phyloP scores from a whole-genome alignment of 1,140 invertebrate genomes.

The Prorops nasuta region DNA sequence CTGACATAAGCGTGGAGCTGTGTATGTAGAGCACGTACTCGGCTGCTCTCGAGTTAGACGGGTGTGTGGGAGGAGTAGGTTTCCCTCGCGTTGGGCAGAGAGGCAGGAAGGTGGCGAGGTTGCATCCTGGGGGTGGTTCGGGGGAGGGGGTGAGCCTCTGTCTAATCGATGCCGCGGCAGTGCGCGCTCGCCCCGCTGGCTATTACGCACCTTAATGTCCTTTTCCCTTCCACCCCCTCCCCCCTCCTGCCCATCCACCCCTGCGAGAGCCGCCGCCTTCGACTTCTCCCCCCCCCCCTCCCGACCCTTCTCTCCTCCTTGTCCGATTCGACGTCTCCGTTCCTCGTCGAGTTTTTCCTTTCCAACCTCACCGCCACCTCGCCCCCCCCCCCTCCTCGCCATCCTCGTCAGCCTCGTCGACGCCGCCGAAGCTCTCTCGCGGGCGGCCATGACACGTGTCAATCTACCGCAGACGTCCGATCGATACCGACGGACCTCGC shows the following conservation, averaged over 20 bases:
- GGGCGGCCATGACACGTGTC: conserved; percentile 57
- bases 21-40: conserved; percentile 57
- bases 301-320: conserved; percentile 24
- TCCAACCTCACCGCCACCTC: conserved; percentile 14
- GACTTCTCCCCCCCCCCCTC: conserved; percentile 19
- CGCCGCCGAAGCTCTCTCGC: no score
- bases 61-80: conserved; percentile 30
- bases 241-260: conserved; percentile 21
- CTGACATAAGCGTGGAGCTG: conserved; percentile 48
- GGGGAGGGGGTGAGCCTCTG: conserved; percentile 49
- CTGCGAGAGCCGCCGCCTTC: conserved; percentile 22
- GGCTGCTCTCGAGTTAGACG: conserved; percentile 45
- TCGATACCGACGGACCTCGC: conserved; percentile 54
- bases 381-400: not conserved
- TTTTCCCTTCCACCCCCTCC: conserved; percentile 28
- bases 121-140: conserved; percentile 43
- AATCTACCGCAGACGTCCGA: conserved; percentile 57
- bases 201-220: conserved; percentile 59
- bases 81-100: conserved; percentile 28
- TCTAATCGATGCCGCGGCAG: conserved; percentile 57
- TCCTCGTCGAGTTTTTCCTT: no score
- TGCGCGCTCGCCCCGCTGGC: conserved; percentile 55
- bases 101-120: conserved; percentile 23
- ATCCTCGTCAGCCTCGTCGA: conserved; percentile 28
- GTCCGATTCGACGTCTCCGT: no score